phyloP scores from a whole-genome alignment of 2,888 invertebrate genomes.

The Drosophila tanythrix region DNA sequence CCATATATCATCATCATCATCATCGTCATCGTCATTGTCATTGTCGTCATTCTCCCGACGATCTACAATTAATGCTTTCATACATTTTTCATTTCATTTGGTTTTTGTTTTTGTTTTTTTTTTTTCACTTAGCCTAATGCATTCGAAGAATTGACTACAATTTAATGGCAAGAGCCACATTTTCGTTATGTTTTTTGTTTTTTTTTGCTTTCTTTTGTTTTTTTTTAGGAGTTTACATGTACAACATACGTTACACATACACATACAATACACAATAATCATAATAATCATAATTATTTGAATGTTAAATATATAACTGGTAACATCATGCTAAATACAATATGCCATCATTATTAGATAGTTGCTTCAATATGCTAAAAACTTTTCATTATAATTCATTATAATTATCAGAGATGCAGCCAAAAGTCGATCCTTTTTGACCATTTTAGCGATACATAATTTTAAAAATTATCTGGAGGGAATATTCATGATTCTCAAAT shows the following conservation, averaged over 20 bases:
- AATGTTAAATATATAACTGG: slow-evolving; percentile 68
- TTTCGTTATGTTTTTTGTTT: slow-evolving; percentile 35
- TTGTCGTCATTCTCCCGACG: slow-evolving; percentile 18
- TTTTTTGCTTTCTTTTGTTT: slow-evolving; percentile 26
- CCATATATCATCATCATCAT: slow-evolving; percentile 70
- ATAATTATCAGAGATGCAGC: slow-evolving; percentile 67
- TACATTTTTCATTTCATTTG: slow-evolving; percentile 20
- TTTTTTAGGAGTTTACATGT: slow-evolving; percentile 56
- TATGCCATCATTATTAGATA: slow-evolving; percentile 52
- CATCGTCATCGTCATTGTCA: slow-evolving; percentile 19
- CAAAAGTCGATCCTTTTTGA: slow-evolving; percentile 54
- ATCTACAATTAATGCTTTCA: slow-evolving; percentile 36
- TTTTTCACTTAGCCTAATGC: slow-evolving; percentile 65
- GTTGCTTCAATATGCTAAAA: slow-evolving; percentile 50
- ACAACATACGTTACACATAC: slow-evolving; percentile 77
- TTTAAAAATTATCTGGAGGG: slow-evolving; percentile 84
- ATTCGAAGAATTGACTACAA: slow-evolving; percentile 78
- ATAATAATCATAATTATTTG: slow-evolving; percentile 77
- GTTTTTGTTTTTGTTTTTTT: slow-evolving; percentile 8
- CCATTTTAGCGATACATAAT: slow-evolving; percentile 75
- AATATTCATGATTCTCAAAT: slow-evolving; percentile 82
- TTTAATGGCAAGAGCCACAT: slow-evolving; percentile 76
- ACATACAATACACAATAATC: slow-evolving; percentile 77
- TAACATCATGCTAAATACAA: slow-evolving; percentile 76
- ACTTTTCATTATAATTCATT: slow-evolving; percentile 48